These are phyloP conservation scores for Leptopilina boulardi DNA, from an alignment of 1,140 invertebrate genomes.

Conservation along the genomic window DNA sequence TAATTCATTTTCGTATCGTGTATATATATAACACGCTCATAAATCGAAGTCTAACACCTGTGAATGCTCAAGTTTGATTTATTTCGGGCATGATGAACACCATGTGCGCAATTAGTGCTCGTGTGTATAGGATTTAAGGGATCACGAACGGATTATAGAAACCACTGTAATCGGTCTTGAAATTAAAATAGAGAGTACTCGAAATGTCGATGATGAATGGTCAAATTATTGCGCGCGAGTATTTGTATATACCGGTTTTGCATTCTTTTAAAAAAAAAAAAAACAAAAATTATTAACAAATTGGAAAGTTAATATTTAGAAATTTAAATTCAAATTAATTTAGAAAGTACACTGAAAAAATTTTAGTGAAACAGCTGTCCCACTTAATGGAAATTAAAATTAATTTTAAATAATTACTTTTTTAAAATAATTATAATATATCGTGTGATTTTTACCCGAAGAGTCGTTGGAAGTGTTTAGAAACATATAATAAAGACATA, in stretches of 20 bases:
- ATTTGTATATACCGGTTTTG: too few relatives aligned
- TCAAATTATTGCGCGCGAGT: background rate
- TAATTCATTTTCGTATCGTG: constrained; percentile 5
- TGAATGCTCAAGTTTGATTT: constrained; percentile 31
- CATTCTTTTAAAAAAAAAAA: too few relatives aligned
- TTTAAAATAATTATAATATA: too few relatives aligned
- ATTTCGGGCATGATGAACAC: constrained; percentile 7
- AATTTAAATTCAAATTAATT: too few relatives aligned
- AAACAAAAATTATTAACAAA: too few relatives aligned
- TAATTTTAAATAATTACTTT: too few relatives aligned
- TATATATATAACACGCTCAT: background rate
- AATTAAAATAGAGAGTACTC: background rate
- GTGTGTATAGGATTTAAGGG: constrained; percentile 5
- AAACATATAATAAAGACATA: background rate
- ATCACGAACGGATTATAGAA: constrained; percentile 10
- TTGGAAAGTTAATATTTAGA: too few relatives aligned
- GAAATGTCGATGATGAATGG: background rate
- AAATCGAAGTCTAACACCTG: constrained; percentile 14
- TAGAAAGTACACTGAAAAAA: too few relatives aligned
- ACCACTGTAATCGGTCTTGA: background rate
- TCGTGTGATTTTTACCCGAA: too few relatives aligned
- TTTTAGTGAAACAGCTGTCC: too few relatives aligned
- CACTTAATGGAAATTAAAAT: too few relatives aligned
- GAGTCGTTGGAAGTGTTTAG: background rate
- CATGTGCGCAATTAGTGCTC: constrained; percentile 23